phyloP scores from a whole-genome alignment of 2,888 invertebrate genomes.

The Sialis lutaria region DNA sequence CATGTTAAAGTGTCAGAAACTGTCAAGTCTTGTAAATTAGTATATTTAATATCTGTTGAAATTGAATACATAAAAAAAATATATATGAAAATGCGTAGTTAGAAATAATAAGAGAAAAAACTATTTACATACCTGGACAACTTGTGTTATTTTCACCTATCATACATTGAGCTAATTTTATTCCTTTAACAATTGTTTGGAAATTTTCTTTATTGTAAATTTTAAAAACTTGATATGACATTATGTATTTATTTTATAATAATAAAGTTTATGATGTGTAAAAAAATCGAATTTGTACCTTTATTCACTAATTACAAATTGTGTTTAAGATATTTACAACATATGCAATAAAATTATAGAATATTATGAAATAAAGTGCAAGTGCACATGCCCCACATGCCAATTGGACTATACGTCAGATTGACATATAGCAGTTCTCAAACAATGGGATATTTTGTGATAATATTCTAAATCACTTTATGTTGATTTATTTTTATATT shows the following conservation, averaged over 20 bases:
- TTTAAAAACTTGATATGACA: constrained; percentile 3
- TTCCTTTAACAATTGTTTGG: constrained; percentile 2
- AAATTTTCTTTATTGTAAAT: constrained; percentile 2
- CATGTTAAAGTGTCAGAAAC: constrained; percentile 29
- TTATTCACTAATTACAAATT: too few species aligned
- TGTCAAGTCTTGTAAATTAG: constrained; percentile 19
- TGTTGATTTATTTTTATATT: too few species aligned
- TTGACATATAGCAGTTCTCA: too few species aligned
- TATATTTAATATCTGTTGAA: constrained; percentile 2
- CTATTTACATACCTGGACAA: not conserved
- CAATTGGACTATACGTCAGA: too few species aligned
- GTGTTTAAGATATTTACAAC: too few species aligned
- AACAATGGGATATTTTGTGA: too few species aligned
- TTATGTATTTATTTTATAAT: not conserved
- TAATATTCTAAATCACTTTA: too few species aligned
- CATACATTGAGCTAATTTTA: constrained; percentile 3
- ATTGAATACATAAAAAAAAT: too few species aligned
- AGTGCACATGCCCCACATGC: too few species aligned
- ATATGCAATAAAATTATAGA: too few species aligned
- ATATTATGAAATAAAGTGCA: too few species aligned
- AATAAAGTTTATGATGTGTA: not conserved
- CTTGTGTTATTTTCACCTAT: not conserved
- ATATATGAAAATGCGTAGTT: not conserved
- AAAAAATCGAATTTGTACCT: too few species aligned
- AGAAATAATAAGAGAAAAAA: not conserved